A percentile compares a stretch with the other conserved stretches of the same genome.
These are phyloP conservation scores for Choreutis nemorana DNA, from an alignment of 2,888 invertebrate species.

Conservation along the genomic window DNA sequence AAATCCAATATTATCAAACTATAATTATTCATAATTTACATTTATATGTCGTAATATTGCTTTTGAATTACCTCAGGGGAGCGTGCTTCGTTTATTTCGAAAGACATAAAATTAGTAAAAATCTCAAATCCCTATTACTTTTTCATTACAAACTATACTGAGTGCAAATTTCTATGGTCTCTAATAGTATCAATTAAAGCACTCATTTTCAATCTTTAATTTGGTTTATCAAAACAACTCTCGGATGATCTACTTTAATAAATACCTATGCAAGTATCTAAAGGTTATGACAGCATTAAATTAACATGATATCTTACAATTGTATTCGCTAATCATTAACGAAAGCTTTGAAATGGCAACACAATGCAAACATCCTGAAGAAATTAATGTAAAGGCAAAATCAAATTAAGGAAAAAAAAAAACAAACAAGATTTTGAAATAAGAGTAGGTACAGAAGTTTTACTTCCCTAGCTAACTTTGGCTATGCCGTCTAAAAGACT, in stretches of 20 bases:
- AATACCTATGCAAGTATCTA: constrained; percentile 55
- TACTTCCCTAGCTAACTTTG: constrained; percentile 59
- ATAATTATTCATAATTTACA: constrained; percentile 60
- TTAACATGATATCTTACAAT: constrained; percentile 41
- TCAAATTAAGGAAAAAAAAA: constrained; percentile 1
- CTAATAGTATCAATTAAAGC: constrained; percentile 56
- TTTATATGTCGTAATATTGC: constrained; percentile 66
- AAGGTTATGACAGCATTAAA: constrained; percentile 49
- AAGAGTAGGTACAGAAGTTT: constrained; percentile 33
- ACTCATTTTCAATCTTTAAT: constrained; percentile 53
- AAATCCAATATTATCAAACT: constrained; percentile 64
- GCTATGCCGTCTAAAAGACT: constrained; percentile 55
- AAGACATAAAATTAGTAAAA: constrained; percentile 53
- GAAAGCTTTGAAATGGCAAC: constrained; percentile 34
- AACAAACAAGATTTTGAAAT: neutral
- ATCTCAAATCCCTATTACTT: constrained; percentile 57
- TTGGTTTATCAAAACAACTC: constrained; percentile 51
- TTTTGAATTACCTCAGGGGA: constrained; percentile 63
- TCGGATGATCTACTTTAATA: constrained; percentile 24
- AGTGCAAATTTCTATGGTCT: constrained; percentile 49
- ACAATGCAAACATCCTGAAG: constrained; percentile 13
- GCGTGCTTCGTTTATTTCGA: constrained; percentile 52
- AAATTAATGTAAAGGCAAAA: neutral
- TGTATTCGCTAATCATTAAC: constrained; percentile 19
- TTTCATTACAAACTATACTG: constrained; percentile 46